Evolutionary conservation across 2,797 vertebrate genomes (phyloP), one percentile per base, ranked within the genome.

Genomic region (Pelochelys cantorii): DNA sequence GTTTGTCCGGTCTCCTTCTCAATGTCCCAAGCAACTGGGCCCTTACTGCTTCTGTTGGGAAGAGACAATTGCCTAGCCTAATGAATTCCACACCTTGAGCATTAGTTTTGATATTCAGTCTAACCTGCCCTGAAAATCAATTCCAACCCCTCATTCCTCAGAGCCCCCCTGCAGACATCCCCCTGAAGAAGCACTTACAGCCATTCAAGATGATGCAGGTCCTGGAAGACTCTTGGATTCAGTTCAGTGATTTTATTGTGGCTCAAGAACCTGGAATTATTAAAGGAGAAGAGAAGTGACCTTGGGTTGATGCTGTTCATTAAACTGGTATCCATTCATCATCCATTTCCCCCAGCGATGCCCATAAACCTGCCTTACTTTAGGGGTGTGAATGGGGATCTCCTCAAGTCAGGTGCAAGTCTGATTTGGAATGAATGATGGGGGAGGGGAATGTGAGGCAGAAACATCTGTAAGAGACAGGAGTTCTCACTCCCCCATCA

Each of bases 181-280:
- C 7, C 42, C 42, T 48, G 42, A 48, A 48, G 42, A 48, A 59
- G 71, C 54, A 97, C 97, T 98, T 90, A 98, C 97, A 98, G 94
- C 97, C 97, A 98, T 93, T 97, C 95, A 3, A 98, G 96, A 55
- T 31, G 93, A 31, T 34, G 85, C 82, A 98, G 95, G 81, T 97
- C 97, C 79, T 95, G 87, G 90, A 98, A 98, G 22, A 97, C 60
- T 7, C 85, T 37, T 5, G 97, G 94, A 92, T 97, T 89, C 89
- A 98, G 96, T 53, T 87, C 92, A 0, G 57, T n/a, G 68, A 98
- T 97, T 81, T 78, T 91, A 93, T 98, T 98, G 86, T 97, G 93
- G 90, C 96, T 97, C 56, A 98, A 94, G 91, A 97, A 97, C 81
- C 98, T 98, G 93, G 7, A 78, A 54, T 7, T 22, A 7, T 78